phyloP scores from a whole-genome alignment of 2,888 invertebrate genomes.

The Chrysotoxum bicinctum region DNA sequence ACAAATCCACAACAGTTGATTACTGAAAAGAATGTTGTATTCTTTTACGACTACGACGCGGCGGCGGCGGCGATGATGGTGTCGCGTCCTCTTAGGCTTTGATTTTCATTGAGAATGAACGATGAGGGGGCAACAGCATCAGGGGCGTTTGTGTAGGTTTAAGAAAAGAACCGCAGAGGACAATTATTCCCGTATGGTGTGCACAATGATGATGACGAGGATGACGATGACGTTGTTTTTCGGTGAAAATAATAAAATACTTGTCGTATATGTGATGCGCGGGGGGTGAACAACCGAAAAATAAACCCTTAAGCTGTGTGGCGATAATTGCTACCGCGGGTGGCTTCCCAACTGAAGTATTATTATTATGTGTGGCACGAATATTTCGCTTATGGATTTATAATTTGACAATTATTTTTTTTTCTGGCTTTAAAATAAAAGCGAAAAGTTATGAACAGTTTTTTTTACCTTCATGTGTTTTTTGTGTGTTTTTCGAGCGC shows the following conservation, averaged over 20 bases:
- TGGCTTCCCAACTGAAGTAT: slow-evolving; percentile 32
- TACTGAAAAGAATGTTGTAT: slow-evolving; percentile 76
- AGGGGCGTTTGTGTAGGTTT: not conserved
- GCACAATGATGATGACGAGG: slow-evolving; percentile 41
- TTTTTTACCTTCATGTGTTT: not conserved
- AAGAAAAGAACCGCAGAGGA: slow-evolving; percentile 58
- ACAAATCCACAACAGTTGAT: slow-evolving; percentile 81
- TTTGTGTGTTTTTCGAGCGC: not conserved
- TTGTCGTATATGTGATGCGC: not conserved
- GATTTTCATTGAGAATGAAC: slow-evolving; percentile 53
- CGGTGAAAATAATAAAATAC: slow-evolving; percentile 28
- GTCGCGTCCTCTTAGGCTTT: slow-evolving; percentile 63
- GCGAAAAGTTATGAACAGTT: not conserved
- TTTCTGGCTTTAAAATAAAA: slow-evolving; percentile 38
- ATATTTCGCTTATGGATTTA: slow-evolving; percentile 35
- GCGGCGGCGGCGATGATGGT: slow-evolving; percentile 38
- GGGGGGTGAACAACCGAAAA: slow-evolving; percentile 65
- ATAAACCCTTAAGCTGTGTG: slow-evolving; percentile 67
- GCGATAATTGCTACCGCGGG: slow-evolving; percentile 73
- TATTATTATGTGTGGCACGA: slow-evolving; percentile 42
- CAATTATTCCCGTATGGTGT: slow-evolving; percentile 60
- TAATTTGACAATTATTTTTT: slow-evolving; percentile 43
- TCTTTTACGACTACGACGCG: slow-evolving; percentile 12
- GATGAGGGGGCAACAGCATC: not conserved
- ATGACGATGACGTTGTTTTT: slow-evolving; percentile 54